phyloP scores from a whole-genome alignment of 2,888 invertebrate species.

The Dyspetes luteomarginatus region DNA sequence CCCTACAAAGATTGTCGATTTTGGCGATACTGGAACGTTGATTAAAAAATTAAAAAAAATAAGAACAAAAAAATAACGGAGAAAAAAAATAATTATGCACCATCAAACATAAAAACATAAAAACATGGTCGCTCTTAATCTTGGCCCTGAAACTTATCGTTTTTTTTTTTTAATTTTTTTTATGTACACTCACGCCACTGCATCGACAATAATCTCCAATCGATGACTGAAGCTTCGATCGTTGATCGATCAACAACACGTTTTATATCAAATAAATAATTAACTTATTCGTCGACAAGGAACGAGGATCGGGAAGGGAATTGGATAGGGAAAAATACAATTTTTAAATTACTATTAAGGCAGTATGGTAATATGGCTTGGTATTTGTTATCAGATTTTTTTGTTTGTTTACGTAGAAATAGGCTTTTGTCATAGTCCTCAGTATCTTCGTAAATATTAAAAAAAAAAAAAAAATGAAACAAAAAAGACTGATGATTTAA shows the following conservation, averaged over 20 bases:
- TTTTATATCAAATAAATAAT: slow-evolving; percentile 61
- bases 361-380: slow-evolving; percentile 82
- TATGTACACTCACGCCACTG: slow-evolving; percentile 38
- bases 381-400: slow-evolving; percentile 66
- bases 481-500: slow-evolving; percentile 26
- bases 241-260: slow-evolving; percentile 28
- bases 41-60: too few relatives aligned
- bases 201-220: background rate
- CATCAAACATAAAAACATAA: slow-evolving; percentile 31
- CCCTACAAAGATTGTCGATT: background rate
- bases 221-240: slow-evolving; percentile 16
- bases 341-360: slow-evolving; percentile 81
- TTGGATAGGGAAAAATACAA: slow-evolving; percentile 54
- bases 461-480: slow-evolving; percentile 22
- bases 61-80: background rate
- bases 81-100: slow-evolving; percentile 18
- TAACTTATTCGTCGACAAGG: slow-evolving; percentile 53
- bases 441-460: slow-evolving; percentile 31
- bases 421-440: slow-evolving; percentile 51
- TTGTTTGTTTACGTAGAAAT: slow-evolving; percentile 63
- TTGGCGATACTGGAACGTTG: background rate
- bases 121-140: background rate
- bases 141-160: slow-evolving; percentile 9
- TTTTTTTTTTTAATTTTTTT: background rate
- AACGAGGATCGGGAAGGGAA: background rate